These are phyloP conservation scores for Acipenser ruthenus DNA, from an alignment of 2,797 vertebrate species.

Conservation along the genomic window DNA sequence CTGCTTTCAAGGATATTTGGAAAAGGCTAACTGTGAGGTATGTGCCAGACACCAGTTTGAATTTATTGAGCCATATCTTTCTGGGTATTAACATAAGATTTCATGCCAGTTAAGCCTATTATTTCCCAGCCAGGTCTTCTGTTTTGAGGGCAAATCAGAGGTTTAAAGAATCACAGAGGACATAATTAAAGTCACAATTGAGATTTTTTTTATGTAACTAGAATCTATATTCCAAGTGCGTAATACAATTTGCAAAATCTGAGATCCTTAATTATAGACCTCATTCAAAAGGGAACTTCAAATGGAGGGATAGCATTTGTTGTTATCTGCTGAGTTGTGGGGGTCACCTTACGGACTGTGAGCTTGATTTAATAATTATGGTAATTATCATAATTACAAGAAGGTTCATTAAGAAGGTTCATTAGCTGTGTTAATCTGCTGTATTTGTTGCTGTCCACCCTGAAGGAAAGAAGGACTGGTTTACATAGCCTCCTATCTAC, in stretches of 20 bases:
- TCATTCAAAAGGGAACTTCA: background rate
- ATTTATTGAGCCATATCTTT: background rate
- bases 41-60: too few relatives aligned
- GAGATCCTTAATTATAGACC: slow-evolving; percentile 9
- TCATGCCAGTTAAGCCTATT: slow-evolving; percentile 11
- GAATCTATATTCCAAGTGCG: background rate
- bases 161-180: background rate
- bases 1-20: too few relatives aligned
- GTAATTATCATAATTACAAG: slow-evolving; percentile 7
- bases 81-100: slow-evolving; percentile 13
- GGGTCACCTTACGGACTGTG: background rate
- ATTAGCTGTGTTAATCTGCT: slow-evolving; percentile 1
- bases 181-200: slow-evolving; percentile 12
- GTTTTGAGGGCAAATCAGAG: slow-evolving; percentile 10
- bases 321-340: background rate
- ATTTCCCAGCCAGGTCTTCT: slow-evolving; percentile 13
- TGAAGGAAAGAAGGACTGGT: background rate
- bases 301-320: background rate
- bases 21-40: too few relatives aligned
- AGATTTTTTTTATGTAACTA: background rate
- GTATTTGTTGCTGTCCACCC: background rate
- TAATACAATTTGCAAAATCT: background rate
- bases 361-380: slow-evolving; percentile 14
- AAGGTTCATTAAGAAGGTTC: slow-evolving; percentile 2
- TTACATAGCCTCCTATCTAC: too few relatives aligned